These are phyloP conservation scores for Elanoides forficatus DNA, from an alignment of 2,113 vertebrate species.

Conservation along the genomic window DNA sequence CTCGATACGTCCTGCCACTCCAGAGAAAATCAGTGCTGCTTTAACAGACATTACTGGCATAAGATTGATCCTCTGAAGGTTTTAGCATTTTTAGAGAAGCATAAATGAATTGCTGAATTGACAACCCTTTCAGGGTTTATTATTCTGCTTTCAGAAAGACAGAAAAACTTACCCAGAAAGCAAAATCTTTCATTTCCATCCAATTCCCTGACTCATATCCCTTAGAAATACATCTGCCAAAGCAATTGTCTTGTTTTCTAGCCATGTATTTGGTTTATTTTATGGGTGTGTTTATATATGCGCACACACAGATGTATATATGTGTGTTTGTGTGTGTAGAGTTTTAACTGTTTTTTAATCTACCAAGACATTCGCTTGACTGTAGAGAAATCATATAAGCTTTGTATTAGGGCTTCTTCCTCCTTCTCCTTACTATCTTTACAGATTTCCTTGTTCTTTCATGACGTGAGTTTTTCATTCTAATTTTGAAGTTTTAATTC, in stretches of 20 bases:
- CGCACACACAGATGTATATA: accelerated
- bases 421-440: neutral
- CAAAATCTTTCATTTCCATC: neutral
- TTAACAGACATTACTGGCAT: neutral
- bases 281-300: neutral
- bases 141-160: neutral
- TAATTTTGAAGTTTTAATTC: neutral
- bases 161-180: neutral
- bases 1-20: accelerated
- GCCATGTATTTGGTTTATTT: neutral
- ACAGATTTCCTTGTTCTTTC: neutral
- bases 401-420: neutral
- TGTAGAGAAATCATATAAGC: neutral
- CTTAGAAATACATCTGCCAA: neutral
- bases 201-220: neutral
- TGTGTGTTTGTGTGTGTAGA: neutral
- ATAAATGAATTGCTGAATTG: neutral
- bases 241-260: neutral
- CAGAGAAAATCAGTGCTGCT: neutral
- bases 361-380: neutral
- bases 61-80: neutral
- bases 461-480: neutral
- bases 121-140: neutral
- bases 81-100: neutral
- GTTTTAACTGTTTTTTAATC: neutral